Base-by-base conservation (phyloP, 2,797 vertebrate genomes). In the Cynodonichthys magdalenae region DNA sequence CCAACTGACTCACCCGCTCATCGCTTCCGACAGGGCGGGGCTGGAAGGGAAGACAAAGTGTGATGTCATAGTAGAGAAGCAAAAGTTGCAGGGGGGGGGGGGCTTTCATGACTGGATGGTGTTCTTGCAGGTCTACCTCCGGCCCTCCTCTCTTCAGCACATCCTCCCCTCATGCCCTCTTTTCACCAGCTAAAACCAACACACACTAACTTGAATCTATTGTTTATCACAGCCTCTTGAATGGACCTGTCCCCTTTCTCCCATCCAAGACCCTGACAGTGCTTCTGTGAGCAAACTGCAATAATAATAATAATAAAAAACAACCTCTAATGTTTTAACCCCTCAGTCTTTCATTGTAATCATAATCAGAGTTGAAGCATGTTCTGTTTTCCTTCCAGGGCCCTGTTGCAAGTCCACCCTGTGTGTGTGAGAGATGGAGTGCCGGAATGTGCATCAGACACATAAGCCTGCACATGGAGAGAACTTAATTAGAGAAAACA, bases 401-500 rank as follows among this genome's bases (percentile, higher is more conserved):
- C 85, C 64, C 67, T 62, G 77, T 81, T 87, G 71, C 79, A 77
- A 78, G 76, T 66, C 20, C 57, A 79, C 73, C 65, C 62, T 56
- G 69, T 65, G 78, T 80, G 74, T 66, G 77, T 79, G 72, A 75
- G 77, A 74, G 50, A 58, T 53, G 49, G 63, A 87, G 89, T 83
- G 88, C 80, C 71, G 76, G 85, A 90, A 80, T 87, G 87, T 90
- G 88, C 84, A 87, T 80, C 75, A 84, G 88, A 91, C 85, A 84
- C 88, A 84, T 79, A 74, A 80, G 69, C 80, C 84, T 66, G 83
- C 87, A 84, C 89, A 82, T 66, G 57, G 79, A 78, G 79, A 93
- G 91, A 92, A 89, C 87, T 92, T 93, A 93, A 94, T 94, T 92
- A 93, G 87, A 93, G 91, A 92, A 92, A 93, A 85, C 92, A 93